Evolutionary conservation across 2,888 invertebrate genomes (phyloP).

Genomic region (Melanophora roralis): DNA sequence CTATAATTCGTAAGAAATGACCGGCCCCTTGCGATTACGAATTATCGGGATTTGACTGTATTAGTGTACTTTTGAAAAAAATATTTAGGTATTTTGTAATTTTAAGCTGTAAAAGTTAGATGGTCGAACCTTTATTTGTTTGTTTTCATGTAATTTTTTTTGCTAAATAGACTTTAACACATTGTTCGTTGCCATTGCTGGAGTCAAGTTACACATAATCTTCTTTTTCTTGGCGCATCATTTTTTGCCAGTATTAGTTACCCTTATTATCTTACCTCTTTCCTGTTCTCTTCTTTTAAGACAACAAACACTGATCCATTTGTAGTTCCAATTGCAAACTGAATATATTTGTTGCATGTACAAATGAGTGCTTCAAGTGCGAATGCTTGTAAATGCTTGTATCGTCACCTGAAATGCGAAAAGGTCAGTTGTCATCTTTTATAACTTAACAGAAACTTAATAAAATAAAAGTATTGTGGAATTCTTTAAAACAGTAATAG

Average conservation of each 20-base stretch:
- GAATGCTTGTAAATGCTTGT: neutral
- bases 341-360: conserved; percentile 15
- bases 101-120: no score
- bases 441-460: no score
- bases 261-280: conserved; percentile 45
- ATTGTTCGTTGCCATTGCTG: conserved; percentile 24
- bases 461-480: no score
- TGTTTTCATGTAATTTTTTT: neutral
- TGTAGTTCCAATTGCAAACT: neutral
- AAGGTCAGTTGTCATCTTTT: no score
- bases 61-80: no score
- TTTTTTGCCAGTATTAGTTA: conserved; percentile 38
- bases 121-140: conserved; percentile 26
- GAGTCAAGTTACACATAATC: conserved; percentile 57
- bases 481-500: no score
- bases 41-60: no score
- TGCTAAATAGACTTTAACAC: neutral
- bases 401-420: no score
- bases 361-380: conserved; percentile 11
- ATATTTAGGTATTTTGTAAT: no score
- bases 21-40: no score
- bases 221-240: conserved; percentile 47
- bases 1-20: no score
- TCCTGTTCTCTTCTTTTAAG: no score
- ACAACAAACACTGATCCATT: neutral